phyloP scores from a whole-genome alignment of 2,797 vertebrate genomes.

The Xenentodon cancila region DNA sequence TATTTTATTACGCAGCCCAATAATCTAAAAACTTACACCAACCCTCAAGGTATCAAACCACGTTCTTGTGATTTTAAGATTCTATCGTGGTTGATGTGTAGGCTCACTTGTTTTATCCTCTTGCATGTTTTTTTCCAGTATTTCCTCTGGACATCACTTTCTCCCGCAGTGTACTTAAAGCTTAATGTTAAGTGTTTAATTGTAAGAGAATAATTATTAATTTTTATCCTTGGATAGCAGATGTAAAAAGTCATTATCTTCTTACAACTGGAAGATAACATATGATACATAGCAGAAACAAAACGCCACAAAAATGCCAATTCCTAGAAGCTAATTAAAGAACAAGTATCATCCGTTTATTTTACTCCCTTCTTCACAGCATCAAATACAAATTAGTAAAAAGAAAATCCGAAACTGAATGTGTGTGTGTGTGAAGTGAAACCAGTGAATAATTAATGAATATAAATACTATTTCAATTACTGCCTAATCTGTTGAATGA shows the following conservation, averaged over 20 bases:
- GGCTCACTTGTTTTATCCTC: not conserved
- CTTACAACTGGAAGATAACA: slow-evolving; percentile 14
- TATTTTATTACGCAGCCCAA: not conserved
- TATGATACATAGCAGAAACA: slow-evolving; percentile 5
- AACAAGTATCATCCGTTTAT: slow-evolving; percentile 20
- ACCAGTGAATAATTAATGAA: not conserved
- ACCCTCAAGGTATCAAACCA: not conserved
- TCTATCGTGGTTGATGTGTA: too few species aligned
- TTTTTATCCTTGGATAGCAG: slow-evolving; percentile 22
- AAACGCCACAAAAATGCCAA: slow-evolving; percentile 58
- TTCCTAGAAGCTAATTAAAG: slow-evolving; percentile 38
- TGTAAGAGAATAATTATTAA: slow-evolving; percentile 4
- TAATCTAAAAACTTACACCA: not conserved
- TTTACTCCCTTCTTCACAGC: not conserved
- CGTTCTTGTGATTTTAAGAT: not conserved
- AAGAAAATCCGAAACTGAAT: not conserved
- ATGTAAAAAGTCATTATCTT: slow-evolving; percentile 24
- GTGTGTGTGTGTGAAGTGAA: not conserved
- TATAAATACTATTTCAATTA: not conserved
- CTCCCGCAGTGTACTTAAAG: not conserved
- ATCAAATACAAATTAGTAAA: not conserved
- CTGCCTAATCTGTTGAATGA: not conserved
- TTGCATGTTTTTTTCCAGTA: not conserved
- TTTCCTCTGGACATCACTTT: not conserved
- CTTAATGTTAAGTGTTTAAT: slow-evolving; percentile 2